Conservation (phyloP, 2,797 vertebrate species). For the Sebastes glaucus region DNA sequence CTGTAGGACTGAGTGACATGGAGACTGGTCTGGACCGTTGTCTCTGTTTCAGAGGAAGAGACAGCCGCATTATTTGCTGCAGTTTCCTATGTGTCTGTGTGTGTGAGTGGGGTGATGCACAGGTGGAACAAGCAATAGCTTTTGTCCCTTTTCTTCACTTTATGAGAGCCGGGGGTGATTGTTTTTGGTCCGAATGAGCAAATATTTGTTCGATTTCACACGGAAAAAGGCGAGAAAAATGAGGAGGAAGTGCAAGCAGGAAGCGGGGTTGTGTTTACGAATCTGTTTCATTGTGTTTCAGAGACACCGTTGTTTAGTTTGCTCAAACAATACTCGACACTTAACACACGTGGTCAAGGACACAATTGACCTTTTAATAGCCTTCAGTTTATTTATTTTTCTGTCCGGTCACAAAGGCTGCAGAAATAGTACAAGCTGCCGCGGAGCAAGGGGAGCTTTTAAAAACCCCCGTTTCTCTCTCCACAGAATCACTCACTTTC, state of each 20-base stretch:
- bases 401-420: not conserved
- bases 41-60: conserved; percentile 63
- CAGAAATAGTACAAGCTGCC: conserved; percentile 21
- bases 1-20: conserved; percentile 77
- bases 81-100: conserved; percentile 35
- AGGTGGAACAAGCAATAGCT: conserved; percentile 38
- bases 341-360: conserved; percentile 49
- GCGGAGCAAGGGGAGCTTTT: conserved; percentile 26
- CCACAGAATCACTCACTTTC: conserved; percentile 66
- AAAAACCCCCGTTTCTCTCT: conserved; percentile 33
- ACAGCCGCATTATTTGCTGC: conserved; percentile 37
- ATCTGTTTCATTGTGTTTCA: conserved; percentile 75
- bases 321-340: conserved; percentile 55
- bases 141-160: conserved; percentile 18
- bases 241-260: conserved; percentile 65
- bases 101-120: conserved; percentile 1
- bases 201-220: conserved; percentile 68
- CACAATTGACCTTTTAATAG: conserved; percentile 33
- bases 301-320: conserved; percentile 46
- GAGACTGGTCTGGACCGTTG: conserved; percentile 67
- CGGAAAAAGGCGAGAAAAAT: conserved; percentile 57
- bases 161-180: conserved; percentile 49
- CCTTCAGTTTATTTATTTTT: conserved; percentile 18
- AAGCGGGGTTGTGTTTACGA: conserved; percentile 59
- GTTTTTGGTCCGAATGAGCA: conserved; percentile 63